phyloP scores from a whole-genome alignment of 2,797 vertebrate species.

The Onychomys arenicola region DNA sequence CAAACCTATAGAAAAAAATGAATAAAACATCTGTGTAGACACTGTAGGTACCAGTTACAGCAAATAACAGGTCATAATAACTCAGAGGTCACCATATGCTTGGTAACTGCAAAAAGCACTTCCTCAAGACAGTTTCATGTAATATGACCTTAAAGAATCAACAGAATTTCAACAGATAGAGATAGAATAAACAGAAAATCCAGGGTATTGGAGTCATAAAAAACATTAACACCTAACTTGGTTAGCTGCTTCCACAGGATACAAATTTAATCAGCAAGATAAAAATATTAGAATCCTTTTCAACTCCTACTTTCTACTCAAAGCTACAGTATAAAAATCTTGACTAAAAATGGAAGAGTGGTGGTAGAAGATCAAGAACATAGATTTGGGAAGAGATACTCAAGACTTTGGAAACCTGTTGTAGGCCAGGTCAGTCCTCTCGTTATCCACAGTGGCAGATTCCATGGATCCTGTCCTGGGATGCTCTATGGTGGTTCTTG shows the following conservation, averaged over 20 bases:
- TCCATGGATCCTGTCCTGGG: neutral
- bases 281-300: neutral
- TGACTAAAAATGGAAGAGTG: neutral
- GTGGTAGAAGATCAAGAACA: neutral
- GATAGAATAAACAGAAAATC: neutral
- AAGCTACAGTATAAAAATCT: neutral
- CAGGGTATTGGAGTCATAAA: neutral
- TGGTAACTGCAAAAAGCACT: neutral
- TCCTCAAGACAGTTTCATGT: neutral
- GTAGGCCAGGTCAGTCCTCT: neutral
- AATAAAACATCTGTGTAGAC: neutral
- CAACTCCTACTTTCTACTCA: neutral
- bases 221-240: neutral
- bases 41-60: neutral
- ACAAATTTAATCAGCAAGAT: neutral
- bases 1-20: slow-evolving; percentile 13
- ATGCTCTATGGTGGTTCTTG: neutral
- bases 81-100: neutral
- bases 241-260: neutral
- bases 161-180: slow-evolving; percentile 4
- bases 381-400: neutral
- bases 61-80: neutral
- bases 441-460: neutral
- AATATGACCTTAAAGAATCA: neutral
- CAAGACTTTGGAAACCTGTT: no score